Percentiles rank a stretch among this genome's conserved stretches.
These are phyloP conservation scores for Sebastes taczanowskii DNA, from an alignment of 2,797 vertebrate species.

Conservation along the genomic window DNA sequence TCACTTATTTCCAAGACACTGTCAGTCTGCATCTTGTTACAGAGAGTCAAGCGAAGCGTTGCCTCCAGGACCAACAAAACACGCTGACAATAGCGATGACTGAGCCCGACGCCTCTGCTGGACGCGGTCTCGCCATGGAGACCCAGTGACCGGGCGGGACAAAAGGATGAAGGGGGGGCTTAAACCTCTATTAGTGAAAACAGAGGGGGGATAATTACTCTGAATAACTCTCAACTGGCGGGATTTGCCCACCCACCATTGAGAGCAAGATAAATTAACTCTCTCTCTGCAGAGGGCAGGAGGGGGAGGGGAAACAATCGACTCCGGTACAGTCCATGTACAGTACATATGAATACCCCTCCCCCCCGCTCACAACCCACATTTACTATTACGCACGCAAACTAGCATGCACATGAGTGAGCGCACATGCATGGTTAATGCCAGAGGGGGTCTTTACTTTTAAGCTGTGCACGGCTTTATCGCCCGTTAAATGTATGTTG, in stretches of 20 bases:
- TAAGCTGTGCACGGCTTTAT: constrained; percentile 55
- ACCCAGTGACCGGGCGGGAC: constrained; percentile 45
- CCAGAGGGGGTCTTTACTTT: constrained; percentile 47
- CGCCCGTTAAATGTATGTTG: constrained; percentile 72
- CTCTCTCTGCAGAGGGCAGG: constrained; percentile 14
- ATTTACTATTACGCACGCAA: constrained; percentile 67
- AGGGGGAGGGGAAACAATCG: constrained; percentile 4
- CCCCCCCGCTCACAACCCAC: constrained; percentile 21
- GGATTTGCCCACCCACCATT: constrained; percentile 67
- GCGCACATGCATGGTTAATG: constrained; percentile 55
- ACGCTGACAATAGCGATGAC: constrained; percentile 28
- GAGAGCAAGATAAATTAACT: constrained; percentile 65
- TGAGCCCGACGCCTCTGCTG: constrained; percentile 30
- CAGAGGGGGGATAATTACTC: constrained; percentile 68
- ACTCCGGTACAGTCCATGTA: constrained; percentile 46
- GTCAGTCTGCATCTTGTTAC: constrained; percentile 27
- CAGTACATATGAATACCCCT: constrained; percentile 23
- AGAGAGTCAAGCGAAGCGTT: background rate
- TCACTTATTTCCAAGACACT: background rate
- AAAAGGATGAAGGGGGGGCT: constrained; percentile 33
- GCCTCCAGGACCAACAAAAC: constrained; percentile 46
- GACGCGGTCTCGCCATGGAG: constrained; percentile 21
- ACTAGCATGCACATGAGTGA: constrained; percentile 70
- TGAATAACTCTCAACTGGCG: constrained; percentile 66
- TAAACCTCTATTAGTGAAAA: constrained; percentile 63